phyloP scores from a whole-genome alignment of 2,888 invertebrate genomes.

The Azorinus chamasolen region DNA sequence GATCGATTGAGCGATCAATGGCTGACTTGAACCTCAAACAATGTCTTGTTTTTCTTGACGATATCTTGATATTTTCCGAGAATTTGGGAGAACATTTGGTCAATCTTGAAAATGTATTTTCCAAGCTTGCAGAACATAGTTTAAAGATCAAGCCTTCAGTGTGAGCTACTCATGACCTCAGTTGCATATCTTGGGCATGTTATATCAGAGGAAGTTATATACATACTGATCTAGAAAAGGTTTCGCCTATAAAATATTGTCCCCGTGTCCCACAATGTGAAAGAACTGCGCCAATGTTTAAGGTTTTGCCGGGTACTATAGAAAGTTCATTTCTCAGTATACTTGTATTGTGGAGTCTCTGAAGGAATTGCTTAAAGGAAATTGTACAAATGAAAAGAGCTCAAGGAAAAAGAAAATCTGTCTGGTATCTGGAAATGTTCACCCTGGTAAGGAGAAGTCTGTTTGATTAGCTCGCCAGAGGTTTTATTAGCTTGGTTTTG shows the following conservation, averaged over 20 bases:
- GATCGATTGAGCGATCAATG: constrained; percentile 31
- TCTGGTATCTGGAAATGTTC: too few species aligned
- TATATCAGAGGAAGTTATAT: constrained; percentile 14
- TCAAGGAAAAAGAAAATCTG: too few species aligned
- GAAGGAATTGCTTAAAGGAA: constrained; percentile 18
- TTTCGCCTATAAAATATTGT: constrained; percentile 15
- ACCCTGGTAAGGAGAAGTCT: constrained; percentile 25
- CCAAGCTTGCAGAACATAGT: constrained; percentile 10
- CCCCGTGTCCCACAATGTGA: constrained; percentile 11
- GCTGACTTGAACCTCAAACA: constrained; percentile 36
- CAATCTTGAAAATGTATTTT: too few species aligned
- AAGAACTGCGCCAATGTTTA: constrained; percentile 19
- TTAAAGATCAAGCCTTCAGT: constrained; percentile 28
- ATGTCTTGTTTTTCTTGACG: constrained; percentile 34
- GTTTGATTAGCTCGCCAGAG: constrained; percentile 13
- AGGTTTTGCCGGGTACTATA: constrained; percentile 26
- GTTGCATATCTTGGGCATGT: constrained; percentile 26
- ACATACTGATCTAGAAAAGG: constrained; percentile 24
- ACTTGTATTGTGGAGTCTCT: constrained; percentile 8
- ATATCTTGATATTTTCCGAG: constrained; percentile 20
- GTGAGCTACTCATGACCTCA: constrained; percentile 21
- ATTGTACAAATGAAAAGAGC: too few species aligned
- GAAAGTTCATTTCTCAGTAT: constrained; percentile 19
- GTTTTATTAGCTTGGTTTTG: too few species aligned
- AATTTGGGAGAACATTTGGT: constrained; percentile 9